Base-by-base conservation (phyloP, 2,797 vertebrate genomes). In the Sandelia bainsii region DNA sequence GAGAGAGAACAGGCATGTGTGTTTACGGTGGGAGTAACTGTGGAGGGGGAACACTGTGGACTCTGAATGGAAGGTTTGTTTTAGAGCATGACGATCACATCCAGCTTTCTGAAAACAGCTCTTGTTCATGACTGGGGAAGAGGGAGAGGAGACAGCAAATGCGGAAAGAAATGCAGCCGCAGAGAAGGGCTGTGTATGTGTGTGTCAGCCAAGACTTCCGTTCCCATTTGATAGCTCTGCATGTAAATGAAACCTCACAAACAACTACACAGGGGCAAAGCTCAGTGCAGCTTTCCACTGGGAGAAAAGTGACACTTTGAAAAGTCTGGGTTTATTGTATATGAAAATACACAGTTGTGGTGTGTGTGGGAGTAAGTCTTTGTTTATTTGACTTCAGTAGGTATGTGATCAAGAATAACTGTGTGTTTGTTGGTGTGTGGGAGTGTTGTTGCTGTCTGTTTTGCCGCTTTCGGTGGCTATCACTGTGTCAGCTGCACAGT, bases 161-260 rank as follows among this genome's bases (percentile, higher is more conserved):
- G 78, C 75, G 77, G 82, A 79, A 85, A 84, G 86, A 85, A 84
- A 83, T 80, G 84, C 78, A 76, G 62, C 59, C 71, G 16, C 34
- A 25, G 32, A 56, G 53, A 79, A n/a, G 23, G 68, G 23, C 37
- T 68, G 60, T 75, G 63, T 51, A 39, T 76, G 46, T 70, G 46
- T 44, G 73, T 62, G 75, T 82, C 60, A 72, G 79, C 73, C 72
- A 84, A 93, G 84, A 89, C 90, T 93, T 94, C 91, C 87, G 89
- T 85, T 86, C 64, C 53, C 75, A 85, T 91, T 84, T 69, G 84
- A 91, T 84, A 79, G 87, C 82, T 74, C 73, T 84, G 86, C 89
- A 93, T 91, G 89, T 92, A 93, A 92, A 93, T 94, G 86, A 90
- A 93, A 90, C 85, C 84, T 81, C 88, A 89, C 90, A 93, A 93